Conservation (phyloP, 2,113 vertebrate species). For the Felis chaus region DNA sequence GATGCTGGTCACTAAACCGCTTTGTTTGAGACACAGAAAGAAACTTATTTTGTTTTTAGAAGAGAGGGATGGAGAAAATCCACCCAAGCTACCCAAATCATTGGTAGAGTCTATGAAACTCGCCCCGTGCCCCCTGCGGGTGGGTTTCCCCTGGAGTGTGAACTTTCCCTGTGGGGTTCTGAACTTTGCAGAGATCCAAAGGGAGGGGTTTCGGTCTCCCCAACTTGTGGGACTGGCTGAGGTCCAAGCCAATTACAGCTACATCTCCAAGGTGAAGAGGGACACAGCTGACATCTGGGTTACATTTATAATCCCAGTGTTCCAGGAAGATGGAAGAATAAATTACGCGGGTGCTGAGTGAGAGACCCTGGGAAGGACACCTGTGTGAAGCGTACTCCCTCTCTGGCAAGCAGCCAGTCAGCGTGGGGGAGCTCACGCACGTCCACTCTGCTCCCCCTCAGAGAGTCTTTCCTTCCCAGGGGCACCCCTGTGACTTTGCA, state of each 20-base stretch:
- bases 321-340: slow-evolving; percentile 67
- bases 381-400: not conserved
- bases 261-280: slow-evolving; percentile 78
- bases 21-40: not conserved
- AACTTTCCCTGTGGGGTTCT: not conserved
- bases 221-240: slow-evolving; percentile 70
- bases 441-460: not conserved
- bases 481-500: not conserved
- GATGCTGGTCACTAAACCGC: not conserved
- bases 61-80: not conserved
- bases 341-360: slow-evolving; percentile 68
- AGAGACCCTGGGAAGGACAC: slow-evolving; percentile 31
- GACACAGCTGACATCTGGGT: slow-evolving; percentile 73
- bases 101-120: not conserved
- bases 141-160: not conserved
- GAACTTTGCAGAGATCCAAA: slow-evolving; percentile 49
- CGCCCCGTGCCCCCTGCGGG: not conserved
- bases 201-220: slow-evolving; percentile 64
- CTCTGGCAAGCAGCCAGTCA: slow-evolving; percentile 41
- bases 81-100: not conserved
- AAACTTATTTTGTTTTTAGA: not conserved
- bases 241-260: slow-evolving; percentile 76
- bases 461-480: not conserved
- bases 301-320: slow-evolving; percentile 73
- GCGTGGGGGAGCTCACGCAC: not conserved